Evolutionary conservation across 2,797 vertebrate genomes (phyloP).

Genomic region (Trematomus bernacchii): DNA sequence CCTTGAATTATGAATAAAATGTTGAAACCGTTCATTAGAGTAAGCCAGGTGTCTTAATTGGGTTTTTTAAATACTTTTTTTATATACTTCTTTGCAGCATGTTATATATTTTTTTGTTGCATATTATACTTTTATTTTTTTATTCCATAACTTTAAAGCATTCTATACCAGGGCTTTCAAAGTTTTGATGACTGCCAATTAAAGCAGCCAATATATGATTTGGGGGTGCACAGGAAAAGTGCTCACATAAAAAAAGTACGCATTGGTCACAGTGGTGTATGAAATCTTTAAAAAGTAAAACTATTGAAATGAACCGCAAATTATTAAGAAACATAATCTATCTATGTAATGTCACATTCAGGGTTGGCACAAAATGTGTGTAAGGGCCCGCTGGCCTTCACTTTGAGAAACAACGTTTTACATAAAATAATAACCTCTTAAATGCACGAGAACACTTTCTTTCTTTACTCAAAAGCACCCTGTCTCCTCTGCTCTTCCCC

Average conservation of each 20-base stretch:
- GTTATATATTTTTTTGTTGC: no score
- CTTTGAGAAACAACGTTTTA: neutral
- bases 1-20: neutral
- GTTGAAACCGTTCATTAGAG: neutral
- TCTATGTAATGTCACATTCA: no score
- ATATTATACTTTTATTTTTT: no score
- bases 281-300: no score
- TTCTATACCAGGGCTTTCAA: no score
- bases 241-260: neutral
- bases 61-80: neutral
- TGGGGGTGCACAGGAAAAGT: neutral
- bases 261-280: no score
- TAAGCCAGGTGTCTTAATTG: neutral
- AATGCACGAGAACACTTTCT: neutral
- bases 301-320: no score
- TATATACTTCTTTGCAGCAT: neutral
- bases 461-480: neutral
- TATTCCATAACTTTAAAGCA: no score
- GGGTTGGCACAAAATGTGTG: no score
- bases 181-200: no score
- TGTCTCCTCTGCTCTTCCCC: constrained; percentile 26
- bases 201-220: neutral
- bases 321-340: no score
- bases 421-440: neutral
- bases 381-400: neutral